Percentiles rank a stretch among this genome's conserved stretches.
These are phyloP conservation scores for Sinocyclocheilus rhinocerous DNA, from an alignment of 2,113 vertebrate species.

Conservation along the genomic window DNA sequence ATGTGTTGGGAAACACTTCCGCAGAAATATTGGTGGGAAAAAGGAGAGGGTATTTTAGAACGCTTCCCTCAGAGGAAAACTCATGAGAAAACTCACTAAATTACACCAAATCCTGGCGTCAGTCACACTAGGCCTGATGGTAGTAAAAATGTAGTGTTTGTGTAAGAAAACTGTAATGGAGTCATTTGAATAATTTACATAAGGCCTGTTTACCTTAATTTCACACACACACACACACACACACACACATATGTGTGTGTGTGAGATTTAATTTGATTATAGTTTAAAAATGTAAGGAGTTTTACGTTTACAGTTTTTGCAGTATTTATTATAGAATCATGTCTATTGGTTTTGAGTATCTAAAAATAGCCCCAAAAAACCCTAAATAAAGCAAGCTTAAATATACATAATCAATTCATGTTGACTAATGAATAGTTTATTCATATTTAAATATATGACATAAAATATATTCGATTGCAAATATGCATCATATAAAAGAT, in stretches of 20 bases:
- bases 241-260: no score
- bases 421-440: no score
- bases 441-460: no score
- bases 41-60: conserved; percentile 25
- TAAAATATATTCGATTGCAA: no score
- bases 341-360: no score
- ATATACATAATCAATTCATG: no score
- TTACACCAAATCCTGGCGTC: conserved; percentile 11
- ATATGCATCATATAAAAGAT: no score
- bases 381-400: no score
- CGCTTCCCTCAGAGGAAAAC: not conserved
- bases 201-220: no score
- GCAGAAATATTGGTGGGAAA: conserved; percentile 37
- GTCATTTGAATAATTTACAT: not conserved
- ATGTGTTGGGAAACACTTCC: conserved; percentile 14
- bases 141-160: not conserved
- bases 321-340: not conserved
- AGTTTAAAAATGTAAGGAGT: not conserved
- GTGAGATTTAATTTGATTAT: no score
- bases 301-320: not conserved
- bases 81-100: conserved; percentile 1
- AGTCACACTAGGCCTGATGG: not conserved
- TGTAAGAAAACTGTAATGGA: not conserved
- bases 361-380: no score
- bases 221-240: no score